Evolutionary conservation across 2,113 vertebrate genomes (phyloP), one percentile per base, ranked within the genome.

Genomic region (Elephas maximus): DNA sequence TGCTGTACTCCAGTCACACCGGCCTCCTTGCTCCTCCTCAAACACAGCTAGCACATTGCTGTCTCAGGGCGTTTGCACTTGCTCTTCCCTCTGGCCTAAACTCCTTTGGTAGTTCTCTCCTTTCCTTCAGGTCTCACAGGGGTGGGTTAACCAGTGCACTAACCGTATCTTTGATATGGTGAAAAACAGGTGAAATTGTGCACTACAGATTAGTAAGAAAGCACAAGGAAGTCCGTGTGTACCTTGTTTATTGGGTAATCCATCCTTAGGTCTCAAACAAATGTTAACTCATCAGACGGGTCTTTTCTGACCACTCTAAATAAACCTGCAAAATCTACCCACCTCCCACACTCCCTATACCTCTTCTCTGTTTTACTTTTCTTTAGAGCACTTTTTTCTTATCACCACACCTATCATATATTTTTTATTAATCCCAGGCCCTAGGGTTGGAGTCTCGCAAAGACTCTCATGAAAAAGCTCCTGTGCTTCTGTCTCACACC

Each of bases 21-120:
- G 33, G 74, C 48, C 17, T 53, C 21, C 41, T 79, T 76, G 57
- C 65, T 37, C 0, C 85, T 69, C 21, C 17, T 74, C 21, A 74
- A 84, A 44, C n/a, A n/a, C 37, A 85, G 8, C n/a, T 45, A 44
- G 65, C 8, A 24, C 30, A 6, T 51, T 37, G 48, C 87, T 91
- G 51, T 87, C 77, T 71, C 76, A 41, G 74, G 74, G 69, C 67
- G 80, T 96, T 93, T 63, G 69, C 51, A 45, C 76, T 62, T 44
- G 26, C 28, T 57, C 1, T 65, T 76, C n/a, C 12, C 3, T 82
- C 20, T 62, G 57, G 53, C 44, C 63, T 93, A 78, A 20, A 78
- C 18, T 79, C 26, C 78, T 23, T 76, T 93, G 21, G 62, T 45
- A 57, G 45, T 79, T 93, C 33, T 83, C 60, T 65, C 78, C 51